Base-by-base conservation (phyloP, 2,888 invertebrate genomes). In the Drosophila subquinaria region DNA sequence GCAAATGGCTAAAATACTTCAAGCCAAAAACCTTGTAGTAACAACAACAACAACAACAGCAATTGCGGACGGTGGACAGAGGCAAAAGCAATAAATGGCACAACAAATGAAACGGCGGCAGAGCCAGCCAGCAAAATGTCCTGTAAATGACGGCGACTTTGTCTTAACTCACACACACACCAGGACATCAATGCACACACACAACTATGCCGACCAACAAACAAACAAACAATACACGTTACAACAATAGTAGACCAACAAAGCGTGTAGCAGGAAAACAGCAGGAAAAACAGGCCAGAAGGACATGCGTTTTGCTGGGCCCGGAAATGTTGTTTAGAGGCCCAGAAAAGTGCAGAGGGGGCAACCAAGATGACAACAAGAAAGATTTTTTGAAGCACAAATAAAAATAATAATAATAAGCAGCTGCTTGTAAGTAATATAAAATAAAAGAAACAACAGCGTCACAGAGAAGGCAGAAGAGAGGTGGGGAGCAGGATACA, bases 1-100 rank as follows among this genome's bases (percentile, higher is more conserved):
- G 72, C 65, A 88, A 87, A 83, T 87, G 87, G 82, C 79, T 64
- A 77, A 89, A 75, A 85, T 82, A 82, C 85, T 82, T 89, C 74
- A 81, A 76, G 82, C 72, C 62, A 62, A 84, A 84, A 81, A 71
- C 84, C 68, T 76, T 76, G 56, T 61, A 57, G 45, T 35, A 55
- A 30, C 23, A 63, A 48, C 10, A 61, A n/a, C 50, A 20, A n/a
- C 27, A 62, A 52, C 51, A 68, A 17, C 17, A 68, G 1, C 17
- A 48, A 59, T n/a, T 50, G 52, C 51, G 51, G 23, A 40, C 40
- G 50, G 40, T 17, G 23, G 47, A 60, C 66, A 66, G 77, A 77
- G 59, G 55, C 67, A 74, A 77, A 77, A 75, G 74, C 76, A 84
- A 84, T 84, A 77, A 89, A 73, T 68, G 71, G 67, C 63, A 75